These are phyloP conservation scores for Chrysemys picta DNA, from an alignment of 2,113 vertebrate species.

Conservation along the genomic window DNA sequence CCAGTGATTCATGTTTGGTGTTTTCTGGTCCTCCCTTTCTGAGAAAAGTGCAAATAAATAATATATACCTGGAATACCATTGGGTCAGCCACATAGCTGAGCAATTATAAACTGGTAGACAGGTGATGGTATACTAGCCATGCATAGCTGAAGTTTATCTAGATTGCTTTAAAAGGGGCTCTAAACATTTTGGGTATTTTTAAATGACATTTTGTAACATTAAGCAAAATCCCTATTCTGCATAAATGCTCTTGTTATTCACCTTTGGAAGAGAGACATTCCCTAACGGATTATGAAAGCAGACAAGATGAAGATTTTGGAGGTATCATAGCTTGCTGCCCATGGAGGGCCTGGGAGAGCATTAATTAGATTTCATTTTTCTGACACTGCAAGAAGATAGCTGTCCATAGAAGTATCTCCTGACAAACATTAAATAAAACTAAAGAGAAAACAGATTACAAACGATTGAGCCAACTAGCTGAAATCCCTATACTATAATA, in stretches of 20 bases:
- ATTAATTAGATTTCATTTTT: background rate
- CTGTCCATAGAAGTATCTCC: background rate
- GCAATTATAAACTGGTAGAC: background rate
- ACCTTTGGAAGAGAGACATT: background rate
- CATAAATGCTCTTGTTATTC: background rate
- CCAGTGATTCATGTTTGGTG: background rate
- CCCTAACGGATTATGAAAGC: background rate
- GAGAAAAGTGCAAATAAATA: background rate
- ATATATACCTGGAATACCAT: background rate
- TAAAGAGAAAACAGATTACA: accelerated
- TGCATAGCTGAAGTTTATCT: background rate
- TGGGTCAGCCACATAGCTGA: background rate
- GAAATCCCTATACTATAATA: background rate
- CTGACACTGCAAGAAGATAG: background rate
- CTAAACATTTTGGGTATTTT: background rate
- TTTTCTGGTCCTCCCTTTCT: background rate
- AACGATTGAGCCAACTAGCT: background rate
- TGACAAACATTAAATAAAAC: background rate
- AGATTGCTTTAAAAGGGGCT: background rate
- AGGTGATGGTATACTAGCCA: background rate
- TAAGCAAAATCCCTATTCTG: background rate
- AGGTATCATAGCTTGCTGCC: background rate
- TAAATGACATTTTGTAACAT: background rate
- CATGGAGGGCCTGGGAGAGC: background rate
- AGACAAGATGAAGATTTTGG: background rate